phyloP scores from a whole-genome alignment of 2,888 invertebrate species.

The Xanthorhoe designata region DNA sequence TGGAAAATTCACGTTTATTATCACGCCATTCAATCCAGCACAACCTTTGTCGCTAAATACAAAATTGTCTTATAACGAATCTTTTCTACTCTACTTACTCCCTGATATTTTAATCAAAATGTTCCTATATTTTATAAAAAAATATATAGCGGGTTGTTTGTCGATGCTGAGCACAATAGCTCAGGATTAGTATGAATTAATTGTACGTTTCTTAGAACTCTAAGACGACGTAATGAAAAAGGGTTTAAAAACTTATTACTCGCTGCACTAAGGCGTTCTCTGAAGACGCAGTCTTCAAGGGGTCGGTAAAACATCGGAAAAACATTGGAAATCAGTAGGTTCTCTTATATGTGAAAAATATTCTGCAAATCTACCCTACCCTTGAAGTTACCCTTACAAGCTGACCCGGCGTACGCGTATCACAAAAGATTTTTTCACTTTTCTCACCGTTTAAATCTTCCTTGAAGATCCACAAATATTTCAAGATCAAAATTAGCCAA shows the following conservation, averaged over 20 bases:
- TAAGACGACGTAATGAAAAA: slow-evolving; percentile 48
- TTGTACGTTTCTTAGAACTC: slow-evolving; percentile 12
- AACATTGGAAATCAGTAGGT: too few species aligned
- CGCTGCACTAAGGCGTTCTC: slow-evolving; percentile 38
- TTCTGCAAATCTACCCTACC: too few species aligned
- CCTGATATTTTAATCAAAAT: background rate
- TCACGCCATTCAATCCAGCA: background rate
- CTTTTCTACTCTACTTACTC: too few species aligned
- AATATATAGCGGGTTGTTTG: background rate
- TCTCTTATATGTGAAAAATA: too few species aligned
- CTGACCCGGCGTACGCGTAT: too few species aligned
- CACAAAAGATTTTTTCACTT: too few species aligned
- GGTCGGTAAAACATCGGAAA: background rate
- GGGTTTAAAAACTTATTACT: slow-evolving; percentile 56
- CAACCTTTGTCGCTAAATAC: background rate
- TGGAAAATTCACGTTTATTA: background rate
- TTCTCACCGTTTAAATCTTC: too few species aligned
- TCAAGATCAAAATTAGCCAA: too few species aligned
- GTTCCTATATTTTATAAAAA: background rate
- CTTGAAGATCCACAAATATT: too few species aligned
- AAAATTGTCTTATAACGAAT: background rate
- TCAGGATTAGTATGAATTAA: slow-evolving; percentile 14
- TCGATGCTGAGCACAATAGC: background rate
- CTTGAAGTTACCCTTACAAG: too few species aligned
- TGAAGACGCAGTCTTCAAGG: slow-evolving; percentile 7